phyloP scores from a whole-genome alignment of 1,140 invertebrate species.

The Lasaia peninsularis region DNA sequence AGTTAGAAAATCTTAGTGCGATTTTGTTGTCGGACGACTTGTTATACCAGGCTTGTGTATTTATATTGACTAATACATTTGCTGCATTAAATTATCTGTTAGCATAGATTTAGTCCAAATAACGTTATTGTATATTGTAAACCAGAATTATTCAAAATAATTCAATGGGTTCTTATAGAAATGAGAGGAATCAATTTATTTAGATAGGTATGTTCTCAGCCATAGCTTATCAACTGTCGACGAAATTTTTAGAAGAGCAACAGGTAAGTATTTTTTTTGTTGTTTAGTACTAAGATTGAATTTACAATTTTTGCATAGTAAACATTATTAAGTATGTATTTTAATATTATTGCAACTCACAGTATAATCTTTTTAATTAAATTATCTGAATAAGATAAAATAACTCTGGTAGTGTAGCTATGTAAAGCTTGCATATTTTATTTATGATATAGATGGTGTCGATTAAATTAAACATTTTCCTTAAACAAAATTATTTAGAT shows the following conservation, averaged over 20 bases:
- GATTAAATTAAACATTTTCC: too few relatives aligned
- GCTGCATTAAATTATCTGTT: neutral
- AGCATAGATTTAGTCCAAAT: too few relatives aligned
- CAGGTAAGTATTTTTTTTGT: slow-evolving; percentile 44
- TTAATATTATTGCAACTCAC: too few relatives aligned
- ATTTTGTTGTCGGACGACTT: neutral
- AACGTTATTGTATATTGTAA: neutral
- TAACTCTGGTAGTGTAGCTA: too few relatives aligned
- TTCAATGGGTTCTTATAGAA: neutral
- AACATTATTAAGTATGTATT: too few relatives aligned
- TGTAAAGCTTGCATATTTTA: too few relatives aligned
- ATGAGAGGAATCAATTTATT: slow-evolving; percentile 7
- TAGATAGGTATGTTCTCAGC: slow-evolving; percentile 61
- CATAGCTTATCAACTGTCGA: slow-evolving; percentile 61
- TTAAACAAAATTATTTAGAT: too few relatives aligned
- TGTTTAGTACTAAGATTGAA: too few relatives aligned
- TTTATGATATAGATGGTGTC: too few relatives aligned
- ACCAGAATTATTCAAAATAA: neutral
- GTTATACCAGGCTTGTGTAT: neutral
- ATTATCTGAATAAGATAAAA: too few relatives aligned
- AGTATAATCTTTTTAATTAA: too few relatives aligned
- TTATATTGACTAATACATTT: neutral
- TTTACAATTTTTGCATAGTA: too few relatives aligned
- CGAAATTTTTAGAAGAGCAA: slow-evolving; percentile 60
- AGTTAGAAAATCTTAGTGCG: neutral